Percentiles rank a stretch among this genome's conserved stretches.
Conservation (phyloP, 1,140 invertebrate genomes). For the Orchesella cincta region DNA sequence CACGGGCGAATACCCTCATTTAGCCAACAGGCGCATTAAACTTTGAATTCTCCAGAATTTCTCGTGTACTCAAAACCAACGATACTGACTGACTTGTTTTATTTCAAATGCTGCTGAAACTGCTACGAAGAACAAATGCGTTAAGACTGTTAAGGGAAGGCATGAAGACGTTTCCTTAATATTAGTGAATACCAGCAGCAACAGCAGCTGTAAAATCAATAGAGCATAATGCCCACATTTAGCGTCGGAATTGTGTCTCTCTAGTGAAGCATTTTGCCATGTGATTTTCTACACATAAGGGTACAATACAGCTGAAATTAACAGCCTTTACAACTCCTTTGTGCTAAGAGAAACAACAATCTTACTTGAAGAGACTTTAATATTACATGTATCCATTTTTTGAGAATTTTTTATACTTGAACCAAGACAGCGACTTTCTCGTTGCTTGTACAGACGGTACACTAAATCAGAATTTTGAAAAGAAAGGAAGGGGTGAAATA, state of each 20-base stretch:
- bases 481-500: background rate
- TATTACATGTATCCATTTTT: background rate
- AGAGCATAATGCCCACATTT: conserved; percentile 23
- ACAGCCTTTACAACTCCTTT: background rate
- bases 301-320: background rate
- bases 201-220: conserved; percentile 28
- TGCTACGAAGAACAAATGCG: too few relatives aligned
- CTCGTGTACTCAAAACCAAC: too few relatives aligned
- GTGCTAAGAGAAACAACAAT: background rate
- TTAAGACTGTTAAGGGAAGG: too few relatives aligned
- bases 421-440: too few relatives aligned
- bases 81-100: too few relatives aligned
- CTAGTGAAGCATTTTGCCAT: conserved; percentile 23
- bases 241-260: conserved; percentile 13
- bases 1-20: too few relatives aligned
- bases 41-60: too few relatives aligned
- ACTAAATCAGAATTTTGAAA: background rate
- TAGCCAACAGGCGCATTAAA: too few relatives aligned
- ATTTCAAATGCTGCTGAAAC: too few relatives aligned
- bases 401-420: background rate
- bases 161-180: too few relatives aligned
- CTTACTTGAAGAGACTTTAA: background rate
- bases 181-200: too few relatives aligned
- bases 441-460: too few relatives aligned
- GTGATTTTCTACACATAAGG: background rate